Conservation (phyloP, 2,888 invertebrate species). For the Lasioglossum oenotherae region DNA sequence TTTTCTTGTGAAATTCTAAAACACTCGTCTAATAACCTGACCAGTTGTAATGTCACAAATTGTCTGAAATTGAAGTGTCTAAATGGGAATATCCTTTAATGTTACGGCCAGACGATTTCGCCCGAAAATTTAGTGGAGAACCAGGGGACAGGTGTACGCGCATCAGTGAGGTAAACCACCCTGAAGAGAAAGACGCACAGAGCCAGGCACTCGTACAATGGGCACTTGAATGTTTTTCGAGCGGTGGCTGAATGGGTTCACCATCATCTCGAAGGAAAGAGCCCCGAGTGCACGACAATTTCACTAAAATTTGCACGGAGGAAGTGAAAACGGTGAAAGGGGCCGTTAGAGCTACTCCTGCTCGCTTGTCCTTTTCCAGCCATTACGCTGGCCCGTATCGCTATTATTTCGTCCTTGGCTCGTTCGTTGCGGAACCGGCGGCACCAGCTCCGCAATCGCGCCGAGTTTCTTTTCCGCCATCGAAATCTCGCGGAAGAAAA, state of each 20-base stretch:
- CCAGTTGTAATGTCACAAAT: not conserved
- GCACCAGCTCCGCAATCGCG: constrained; percentile 33
- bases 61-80: not conserved
- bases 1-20: not conserved
- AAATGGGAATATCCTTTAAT: constrained; percentile 26
- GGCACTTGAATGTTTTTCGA: constrained; percentile 65
- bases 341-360: constrained; percentile 47
- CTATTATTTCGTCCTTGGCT: constrained; percentile 36
- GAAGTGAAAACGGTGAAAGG: constrained; percentile 58
- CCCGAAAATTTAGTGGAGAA: constrained; percentile 15
- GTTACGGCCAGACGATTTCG: constrained; percentile 27
- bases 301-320: constrained; percentile 64
- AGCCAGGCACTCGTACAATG: constrained; percentile 42
- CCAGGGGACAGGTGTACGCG: not conserved
- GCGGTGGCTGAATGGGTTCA: constrained; percentile 58
- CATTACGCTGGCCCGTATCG: not conserved
- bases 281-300: constrained; percentile 63
- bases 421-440: constrained; percentile 19
- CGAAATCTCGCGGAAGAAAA: constrained; percentile 11
- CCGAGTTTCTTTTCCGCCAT: constrained; percentile 34
- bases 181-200: constrained; percentile 44
- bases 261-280: constrained; percentile 58
- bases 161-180: constrained; percentile 39
- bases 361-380: constrained; percentile 14
- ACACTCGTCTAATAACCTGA: not conserved